Base-by-base conservation (phyloP, 2,888 invertebrate genomes). In the Argyra leucocephala region DNA sequence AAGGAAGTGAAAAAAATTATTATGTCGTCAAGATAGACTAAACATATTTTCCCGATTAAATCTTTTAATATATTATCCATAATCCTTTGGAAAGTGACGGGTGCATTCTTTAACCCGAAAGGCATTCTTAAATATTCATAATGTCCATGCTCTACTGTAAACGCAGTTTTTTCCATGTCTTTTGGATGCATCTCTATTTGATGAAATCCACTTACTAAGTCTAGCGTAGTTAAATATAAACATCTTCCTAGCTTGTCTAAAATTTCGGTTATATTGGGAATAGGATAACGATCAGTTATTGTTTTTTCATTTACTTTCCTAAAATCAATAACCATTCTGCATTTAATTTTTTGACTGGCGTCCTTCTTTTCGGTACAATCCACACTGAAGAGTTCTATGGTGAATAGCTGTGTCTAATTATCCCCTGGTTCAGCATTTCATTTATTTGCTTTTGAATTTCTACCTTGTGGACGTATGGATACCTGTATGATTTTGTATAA, bases 361-460 rank as follows among this genome's bases (percentile, higher is more conserved):
- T n/a, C 61, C 12, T 15, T 15, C 21, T 64, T 64, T 15, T 63
- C 60, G 63, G 60, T 6, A 65, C 65, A 22, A 64, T 62, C 64
- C 63, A 66, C 5, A 64, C 57, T 23, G 62, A 37, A 7, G 36
- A 61, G 3, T 31, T 63, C 63, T 61, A 66, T 7, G 61, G 63
- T 10, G 57, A 63, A 6, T 63, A 63, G 9, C 63, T 65, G 9
- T 22, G 57, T 4, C 57, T 62, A 24, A 65, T 65, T 2, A 65
- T 63, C 1, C 61, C 61, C 57, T 65, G 61, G 7, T 57, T 21
- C 5, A 65, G 23, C 63, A 65, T 63, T 21, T 65, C 31, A 37
- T 24, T 37, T 23, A 63, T 60, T 26, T 65, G 26, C 1, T 58
- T 37, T n/a, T 23, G 26, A 10, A 64, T 37, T 7, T 64, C 60